Conservation (phyloP, 2,888 invertebrate genomes). For the Drosophila paramelanica region DNA sequence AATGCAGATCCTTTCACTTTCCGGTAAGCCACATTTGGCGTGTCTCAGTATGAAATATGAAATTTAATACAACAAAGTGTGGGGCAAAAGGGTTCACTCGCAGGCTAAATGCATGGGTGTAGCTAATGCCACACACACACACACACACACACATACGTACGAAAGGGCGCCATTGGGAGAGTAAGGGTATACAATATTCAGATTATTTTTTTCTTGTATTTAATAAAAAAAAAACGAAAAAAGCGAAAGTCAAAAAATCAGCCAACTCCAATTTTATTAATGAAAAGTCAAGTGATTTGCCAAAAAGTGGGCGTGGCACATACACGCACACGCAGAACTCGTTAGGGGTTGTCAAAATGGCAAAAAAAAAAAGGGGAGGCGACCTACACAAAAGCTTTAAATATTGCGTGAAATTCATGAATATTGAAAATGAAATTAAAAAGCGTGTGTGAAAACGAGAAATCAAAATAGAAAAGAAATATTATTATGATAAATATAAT, state of each 20-base stretch:
- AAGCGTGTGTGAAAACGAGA: not conserved
- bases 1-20: slow-evolving; percentile 58
- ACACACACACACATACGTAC: slow-evolving; percentile 4
- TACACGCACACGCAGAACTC: slow-evolving; percentile 47
- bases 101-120: slow-evolving; percentile 41
- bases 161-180: not conserved
- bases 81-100: slow-evolving; percentile 47
- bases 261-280: slow-evolving; percentile 73
- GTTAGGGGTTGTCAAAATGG: slow-evolving; percentile 61
- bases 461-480: no score
- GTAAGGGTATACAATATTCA: slow-evolving; percentile 25
- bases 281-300: slow-evolving; percentile 77
- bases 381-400: slow-evolving; percentile 25
- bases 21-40: slow-evolving; percentile 72
- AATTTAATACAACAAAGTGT: slow-evolving; percentile 32
- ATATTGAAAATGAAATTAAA: slow-evolving; percentile 34
- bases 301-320: slow-evolving; percentile 65
- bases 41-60: slow-evolving; percentile 63
- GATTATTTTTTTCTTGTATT: slow-evolving; percentile 32
- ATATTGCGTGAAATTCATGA: slow-evolving; percentile 53
- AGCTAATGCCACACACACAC: slow-evolving; percentile 47
- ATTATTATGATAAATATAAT: no score
- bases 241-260: slow-evolving; percentile 23
- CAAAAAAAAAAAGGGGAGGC: not conserved
- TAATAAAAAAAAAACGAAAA: slow-evolving; percentile 26